These are phyloP conservation scores for Mus spicilegus DNA, from an alignment of 2,113 vertebrate genomes.

Conservation along the genomic window DNA sequence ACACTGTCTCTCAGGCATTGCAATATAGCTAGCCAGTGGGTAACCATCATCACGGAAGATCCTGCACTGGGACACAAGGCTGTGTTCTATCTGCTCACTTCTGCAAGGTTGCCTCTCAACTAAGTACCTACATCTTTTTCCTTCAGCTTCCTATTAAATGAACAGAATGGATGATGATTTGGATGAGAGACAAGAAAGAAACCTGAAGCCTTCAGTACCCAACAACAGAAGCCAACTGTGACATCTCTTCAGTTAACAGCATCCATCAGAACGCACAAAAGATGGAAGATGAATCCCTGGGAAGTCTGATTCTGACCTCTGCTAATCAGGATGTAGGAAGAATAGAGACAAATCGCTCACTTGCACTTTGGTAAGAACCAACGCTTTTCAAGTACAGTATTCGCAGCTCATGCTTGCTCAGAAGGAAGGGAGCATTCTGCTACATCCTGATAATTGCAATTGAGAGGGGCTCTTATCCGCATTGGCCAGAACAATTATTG, in stretches of 20 bases:
- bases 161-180: slow-evolving; percentile 27
- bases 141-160: slow-evolving; percentile 20
- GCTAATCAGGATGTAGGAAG: neutral
- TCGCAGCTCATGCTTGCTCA: slow-evolving; percentile 25
- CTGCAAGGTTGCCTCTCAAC: neutral
- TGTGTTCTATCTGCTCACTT: neutral
- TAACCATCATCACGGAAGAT: neutral
- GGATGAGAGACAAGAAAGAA: slow-evolving; percentile 5
- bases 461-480: slow-evolving; percentile 55
- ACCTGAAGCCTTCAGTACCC: neutral
- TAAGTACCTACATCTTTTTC: neutral
- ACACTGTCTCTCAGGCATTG: neutral
- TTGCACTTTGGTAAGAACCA: slow-evolving; percentile 54
- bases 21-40: neutral
- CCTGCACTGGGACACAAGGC: neutral
- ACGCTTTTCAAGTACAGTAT: slow-evolving; percentile 3
- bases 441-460: slow-evolving; percentile 40
- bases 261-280: slow-evolving; percentile 14
- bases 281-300: neutral
- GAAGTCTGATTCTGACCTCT: slow-evolving; percentile 27
- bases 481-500: slow-evolving; percentile 59
- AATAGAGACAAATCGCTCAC: slow-evolving; percentile 39
- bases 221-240: neutral
- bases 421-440: slow-evolving; percentile 11
- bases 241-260: neutral